These are phyloP conservation scores for Semibalanus balanoides DNA, from an alignment of 1,140 invertebrate species.

Conservation along the genomic window DNA sequence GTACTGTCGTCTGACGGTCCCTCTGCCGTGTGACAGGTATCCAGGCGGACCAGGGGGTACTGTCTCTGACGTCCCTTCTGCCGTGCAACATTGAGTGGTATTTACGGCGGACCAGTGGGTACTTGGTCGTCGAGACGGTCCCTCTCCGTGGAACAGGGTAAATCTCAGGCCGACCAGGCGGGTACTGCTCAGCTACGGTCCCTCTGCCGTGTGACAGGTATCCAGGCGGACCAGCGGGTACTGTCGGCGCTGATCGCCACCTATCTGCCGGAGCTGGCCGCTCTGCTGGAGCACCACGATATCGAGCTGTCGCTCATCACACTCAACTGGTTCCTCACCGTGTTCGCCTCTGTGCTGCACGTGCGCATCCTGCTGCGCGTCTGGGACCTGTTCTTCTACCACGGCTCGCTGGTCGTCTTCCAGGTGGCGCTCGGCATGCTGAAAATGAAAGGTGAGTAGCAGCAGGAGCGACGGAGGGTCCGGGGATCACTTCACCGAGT, in stretches of 20 bases:
- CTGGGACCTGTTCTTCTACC: constrained; percentile 89
- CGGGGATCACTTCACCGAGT: too few relatives aligned
- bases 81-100: too few relatives aligned
- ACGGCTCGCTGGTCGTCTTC: constrained; percentile 92
- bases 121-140: too few relatives aligned
- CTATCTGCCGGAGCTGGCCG: constrained; percentile 78
- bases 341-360: constrained; percentile 97
- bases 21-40: too few relatives aligned
- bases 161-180: too few relatives aligned
- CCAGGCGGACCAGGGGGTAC: too few relatives aligned
- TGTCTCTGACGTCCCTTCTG: too few relatives aligned
- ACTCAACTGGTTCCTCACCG: constrained; percentile 91
- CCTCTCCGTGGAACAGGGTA: too few relatives aligned
- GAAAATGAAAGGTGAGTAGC: constrained; percentile 59
- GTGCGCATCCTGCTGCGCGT: constrained; percentile 87
- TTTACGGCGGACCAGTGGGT: too few relatives aligned
- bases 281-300: constrained; percentile 79
- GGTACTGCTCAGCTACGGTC: too few relatives aligned
- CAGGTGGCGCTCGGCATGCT: constrained; percentile 89
- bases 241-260: constrained; percentile 75
- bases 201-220: constrained; percentile 41
- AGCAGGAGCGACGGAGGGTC: too few relatives aligned
- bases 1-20: too few relatives aligned
- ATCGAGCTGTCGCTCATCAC: constrained; percentile 92
- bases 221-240: constrained; percentile 88